Conservation (phyloP, 2,797 vertebrate genomes). For the Premnoplex brunnescens region DNA sequence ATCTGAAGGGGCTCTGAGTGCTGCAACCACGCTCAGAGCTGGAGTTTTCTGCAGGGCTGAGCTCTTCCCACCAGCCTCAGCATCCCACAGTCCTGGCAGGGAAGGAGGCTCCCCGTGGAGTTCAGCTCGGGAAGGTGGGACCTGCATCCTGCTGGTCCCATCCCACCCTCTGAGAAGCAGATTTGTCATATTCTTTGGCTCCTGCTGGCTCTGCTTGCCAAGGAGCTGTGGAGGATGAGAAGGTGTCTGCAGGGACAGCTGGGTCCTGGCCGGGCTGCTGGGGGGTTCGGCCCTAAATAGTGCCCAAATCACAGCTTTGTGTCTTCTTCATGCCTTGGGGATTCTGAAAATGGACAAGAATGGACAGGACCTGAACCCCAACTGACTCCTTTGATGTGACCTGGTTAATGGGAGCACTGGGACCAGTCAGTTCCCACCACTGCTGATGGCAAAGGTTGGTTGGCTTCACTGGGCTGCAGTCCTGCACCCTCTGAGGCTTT, state of each 20-base stretch:
- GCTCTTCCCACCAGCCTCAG: not conserved
- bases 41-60: not conserved
- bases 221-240: fast-evolving
- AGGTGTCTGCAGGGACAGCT: not conserved
- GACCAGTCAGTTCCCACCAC: not conserved
- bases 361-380: not conserved
- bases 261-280: not conserved
- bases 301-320: no score
- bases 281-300: not conserved
- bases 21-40: not conserved
- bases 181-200: not conserved
- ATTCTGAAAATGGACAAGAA: not conserved
- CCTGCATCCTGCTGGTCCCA: not conserved
- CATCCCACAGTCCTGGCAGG: not conserved
- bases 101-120: not conserved
- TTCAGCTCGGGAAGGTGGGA: not conserved
- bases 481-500: not conserved
- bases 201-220: not conserved
- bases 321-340: not conserved
- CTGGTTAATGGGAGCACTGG: not conserved
- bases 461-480: not conserved
- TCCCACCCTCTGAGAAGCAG: not conserved
- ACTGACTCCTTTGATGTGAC: not conserved
- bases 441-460: not conserved
- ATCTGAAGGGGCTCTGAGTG: not conserved